Percentiles rank a stretch among this genome's conserved stretches.
These are phyloP conservation scores for Lasioglossum morio DNA, from an alignment of 2,888 invertebrate genomes.

Conservation along the genomic window DNA sequence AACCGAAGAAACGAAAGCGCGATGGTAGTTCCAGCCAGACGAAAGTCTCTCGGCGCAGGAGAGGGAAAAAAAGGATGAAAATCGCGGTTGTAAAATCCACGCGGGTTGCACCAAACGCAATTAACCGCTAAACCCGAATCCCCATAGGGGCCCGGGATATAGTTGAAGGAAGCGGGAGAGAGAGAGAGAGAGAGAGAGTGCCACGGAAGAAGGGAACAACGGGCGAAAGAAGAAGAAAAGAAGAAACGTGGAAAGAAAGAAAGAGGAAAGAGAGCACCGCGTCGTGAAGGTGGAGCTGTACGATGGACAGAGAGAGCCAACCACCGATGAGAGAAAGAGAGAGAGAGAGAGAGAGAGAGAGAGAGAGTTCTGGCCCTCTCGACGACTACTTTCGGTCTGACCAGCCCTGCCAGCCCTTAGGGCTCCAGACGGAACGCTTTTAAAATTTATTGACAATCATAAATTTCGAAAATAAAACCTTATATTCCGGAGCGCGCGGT, in stretches of 20 bases:
- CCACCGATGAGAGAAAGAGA: slow-evolving; percentile 50
- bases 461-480: slow-evolving; percentile 85
- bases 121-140: slow-evolving; percentile 82
- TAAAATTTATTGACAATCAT: slow-evolving; percentile 85
- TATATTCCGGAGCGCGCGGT: slow-evolving; percentile 79
- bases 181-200: slow-evolving; percentile 22
- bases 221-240: slow-evolving; percentile 35
- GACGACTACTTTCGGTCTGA: slow-evolving; percentile 80
- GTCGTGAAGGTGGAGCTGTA: slow-evolving; percentile 2
- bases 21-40: slow-evolving; percentile 52
- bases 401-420: slow-evolving; percentile 84
- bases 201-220: slow-evolving; percentile 53
- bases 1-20: slow-evolving; percentile 42
- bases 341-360: slow-evolving; percentile 33
- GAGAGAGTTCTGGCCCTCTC: slow-evolving; percentile 68
- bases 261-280: slow-evolving; percentile 13
- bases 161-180: not conserved
- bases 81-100: slow-evolving; percentile 82
- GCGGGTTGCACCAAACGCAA: slow-evolving; percentile 82
- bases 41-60: slow-evolving; percentile 56
- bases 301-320: slow-evolving; percentile 12
- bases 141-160: slow-evolving; percentile 77
- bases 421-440: slow-evolving; percentile 85
- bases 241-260: slow-evolving; percentile 45
- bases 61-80: slow-evolving; percentile 79